These are phyloP conservation scores for Caenorhabditis inopinata DNA, from an alignment of 1,140 invertebrate genomes.

Conservation along the genomic window DNA sequence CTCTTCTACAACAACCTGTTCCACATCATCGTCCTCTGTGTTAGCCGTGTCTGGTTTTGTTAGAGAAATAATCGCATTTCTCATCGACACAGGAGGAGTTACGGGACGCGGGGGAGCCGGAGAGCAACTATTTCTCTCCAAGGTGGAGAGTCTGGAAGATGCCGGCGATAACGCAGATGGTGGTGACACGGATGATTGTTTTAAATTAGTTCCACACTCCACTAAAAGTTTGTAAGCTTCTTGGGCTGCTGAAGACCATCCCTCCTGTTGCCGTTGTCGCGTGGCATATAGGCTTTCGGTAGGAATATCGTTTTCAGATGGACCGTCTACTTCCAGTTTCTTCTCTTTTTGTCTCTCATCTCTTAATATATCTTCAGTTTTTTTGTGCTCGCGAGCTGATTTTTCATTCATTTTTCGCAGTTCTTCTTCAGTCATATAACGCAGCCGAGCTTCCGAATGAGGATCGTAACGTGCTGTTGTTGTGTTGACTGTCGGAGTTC, in stretches of 20 bases:
- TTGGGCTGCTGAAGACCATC: conserved; percentile 64
- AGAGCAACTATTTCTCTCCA: background rate
- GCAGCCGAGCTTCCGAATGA: background rate
- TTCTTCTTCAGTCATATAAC: conserved; percentile 51
- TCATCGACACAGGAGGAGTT: background rate
- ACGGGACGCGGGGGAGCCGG: background rate
- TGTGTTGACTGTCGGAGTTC: background rate
- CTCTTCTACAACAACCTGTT: background rate
- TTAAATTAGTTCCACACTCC: conserved; percentile 57
- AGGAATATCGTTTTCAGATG: background rate
- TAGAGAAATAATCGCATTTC: background rate
- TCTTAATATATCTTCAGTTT: conserved; percentile 45
- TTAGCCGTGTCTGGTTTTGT: no score
- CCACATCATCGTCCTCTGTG: background rate
- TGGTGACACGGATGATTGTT: conserved; percentile 39
- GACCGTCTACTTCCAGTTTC: background rate
- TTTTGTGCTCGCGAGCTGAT: conserved; percentile 50
- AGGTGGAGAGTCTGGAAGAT: background rate
- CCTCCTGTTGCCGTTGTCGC: background rate
- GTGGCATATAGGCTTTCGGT: background rate
- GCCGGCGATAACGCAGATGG: background rate
- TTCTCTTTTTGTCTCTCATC: conserved; percentile 49
- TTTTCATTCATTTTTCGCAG: conserved; percentile 44
- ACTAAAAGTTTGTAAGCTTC: conserved; percentile 64
- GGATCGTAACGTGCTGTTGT: background rate